These are phyloP conservation scores for Oreochromis mossambicus DNA, from an alignment of 2,797 vertebrate genomes.

Conservation along the genomic window DNA sequence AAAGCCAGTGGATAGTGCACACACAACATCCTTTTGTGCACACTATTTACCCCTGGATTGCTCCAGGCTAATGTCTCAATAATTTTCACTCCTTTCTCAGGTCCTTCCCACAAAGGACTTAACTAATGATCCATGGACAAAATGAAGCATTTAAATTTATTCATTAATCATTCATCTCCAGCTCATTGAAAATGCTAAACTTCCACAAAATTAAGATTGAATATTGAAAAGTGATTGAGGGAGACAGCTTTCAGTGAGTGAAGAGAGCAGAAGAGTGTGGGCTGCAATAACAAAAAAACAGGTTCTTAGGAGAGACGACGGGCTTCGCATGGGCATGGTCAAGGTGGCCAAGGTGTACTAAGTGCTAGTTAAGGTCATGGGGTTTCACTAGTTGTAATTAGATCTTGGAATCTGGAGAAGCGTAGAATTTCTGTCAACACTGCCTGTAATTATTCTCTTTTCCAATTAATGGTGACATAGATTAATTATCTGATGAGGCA, in stretches of 20 bases:
- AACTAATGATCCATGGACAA: constrained; percentile 99
- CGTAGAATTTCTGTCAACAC: constrained; percentile 99
- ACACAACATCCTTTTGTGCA: constrained; percentile 86
- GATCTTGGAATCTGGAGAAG: constrained; percentile 96
- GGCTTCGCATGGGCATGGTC: constrained; percentile 81
- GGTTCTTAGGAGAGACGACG: constrained; percentile 36
- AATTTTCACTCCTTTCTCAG: constrained; percentile 99
- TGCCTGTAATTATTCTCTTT: constrained; percentile 99
- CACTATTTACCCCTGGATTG: constrained; percentile 99
- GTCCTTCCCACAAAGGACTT: constrained; percentile 99
- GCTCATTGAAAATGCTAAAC: constrained; percentile 99
- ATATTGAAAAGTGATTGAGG: constrained; percentile 99
- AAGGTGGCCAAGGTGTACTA: constrained; percentile 89
- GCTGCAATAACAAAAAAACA: constrained; percentile 82
- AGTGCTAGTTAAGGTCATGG: constrained; percentile 79
- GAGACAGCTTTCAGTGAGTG: constrained; percentile 87
- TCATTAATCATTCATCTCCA: constrained; percentile 99
- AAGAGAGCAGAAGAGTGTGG: constrained; percentile 62
- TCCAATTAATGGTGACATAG: constrained; percentile 99
- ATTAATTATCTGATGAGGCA: constrained; percentile 99
- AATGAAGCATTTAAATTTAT: constrained; percentile 99
- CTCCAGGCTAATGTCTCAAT: constrained; percentile 99
- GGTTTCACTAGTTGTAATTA: constrained; percentile 96
- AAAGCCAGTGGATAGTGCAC: constrained; percentile 80
- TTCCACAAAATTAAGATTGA: constrained; percentile 99